Conservation (phyloP, 2,888 invertebrate species). For the Hymenopus coronatus region DNA sequence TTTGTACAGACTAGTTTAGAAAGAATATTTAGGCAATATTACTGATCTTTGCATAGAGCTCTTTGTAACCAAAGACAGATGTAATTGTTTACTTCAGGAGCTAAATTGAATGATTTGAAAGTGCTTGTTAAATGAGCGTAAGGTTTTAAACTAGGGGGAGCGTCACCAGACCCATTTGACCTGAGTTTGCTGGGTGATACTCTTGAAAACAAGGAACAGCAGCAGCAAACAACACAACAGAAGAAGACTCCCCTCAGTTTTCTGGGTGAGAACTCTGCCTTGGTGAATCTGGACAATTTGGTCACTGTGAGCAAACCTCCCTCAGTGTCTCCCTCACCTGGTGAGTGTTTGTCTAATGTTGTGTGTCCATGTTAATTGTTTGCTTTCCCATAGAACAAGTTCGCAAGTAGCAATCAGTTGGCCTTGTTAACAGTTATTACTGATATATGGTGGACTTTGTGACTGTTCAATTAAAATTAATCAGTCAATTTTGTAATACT, state of each 20-base stretch:
- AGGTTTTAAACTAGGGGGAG: conserved; percentile 39
- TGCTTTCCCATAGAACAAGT: background rate
- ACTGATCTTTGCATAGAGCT: too few species aligned
- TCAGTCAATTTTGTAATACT: too few species aligned
- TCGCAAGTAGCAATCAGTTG: background rate
- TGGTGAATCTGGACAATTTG: conserved; percentile 97
- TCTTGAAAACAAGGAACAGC: conserved; percentile 44
- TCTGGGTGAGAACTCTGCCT: conserved; percentile 92
- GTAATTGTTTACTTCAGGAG: background rate
- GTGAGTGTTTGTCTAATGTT: background rate
- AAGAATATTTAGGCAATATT: too few species aligned
- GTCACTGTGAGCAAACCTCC: conserved; percentile 59
- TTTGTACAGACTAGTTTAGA: too few species aligned
- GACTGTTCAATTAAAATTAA: too few species aligned
- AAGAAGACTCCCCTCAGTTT: conserved; percentile 95
- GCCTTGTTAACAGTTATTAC: too few species aligned
- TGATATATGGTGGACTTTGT: too few species aligned
- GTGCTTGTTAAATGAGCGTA: background rate
- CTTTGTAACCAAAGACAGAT: too few species aligned
- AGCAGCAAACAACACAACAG: conserved; percentile 46
- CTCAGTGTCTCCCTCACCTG: conserved; percentile 18
- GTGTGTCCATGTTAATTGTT: background rate
- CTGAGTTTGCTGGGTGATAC: conserved; percentile 58
- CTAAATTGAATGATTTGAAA: background rate
- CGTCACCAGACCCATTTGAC: conserved; percentile 64